A percentile compares a stretch with the other conserved stretches of the same genome.
These are phyloP conservation scores for Drosophila trapezifrons DNA, from an alignment of 1,140 invertebrate species.

Conservation along the genomic window DNA sequence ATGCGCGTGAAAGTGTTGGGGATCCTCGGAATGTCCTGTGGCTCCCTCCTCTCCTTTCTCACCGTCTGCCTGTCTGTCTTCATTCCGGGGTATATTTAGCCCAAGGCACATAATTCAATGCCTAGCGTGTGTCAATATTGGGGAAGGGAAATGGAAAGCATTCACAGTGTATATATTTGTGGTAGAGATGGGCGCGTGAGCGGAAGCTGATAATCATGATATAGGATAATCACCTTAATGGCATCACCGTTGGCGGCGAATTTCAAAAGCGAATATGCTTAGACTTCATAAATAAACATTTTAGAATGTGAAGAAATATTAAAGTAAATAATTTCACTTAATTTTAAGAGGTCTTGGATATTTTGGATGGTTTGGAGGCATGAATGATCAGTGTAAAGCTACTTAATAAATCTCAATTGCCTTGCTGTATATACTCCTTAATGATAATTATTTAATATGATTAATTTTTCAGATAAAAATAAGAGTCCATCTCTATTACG, in stretches of 20 bases:
- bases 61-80: conserved; percentile 6
- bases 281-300: neutral
- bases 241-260: neutral
- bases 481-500: conserved; percentile 16
- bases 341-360: too few relatives aligned
- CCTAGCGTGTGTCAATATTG: conserved; percentile 57
- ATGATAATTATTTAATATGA: neutral
- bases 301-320: neutral
- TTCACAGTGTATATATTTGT: conserved; percentile 33
- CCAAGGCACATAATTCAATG: conserved; percentile 71
- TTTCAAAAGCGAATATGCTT: too few relatives aligned
- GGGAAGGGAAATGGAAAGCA: conserved; percentile 40
- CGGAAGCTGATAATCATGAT: conserved; percentile 33
- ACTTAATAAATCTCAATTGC: too few relatives aligned
- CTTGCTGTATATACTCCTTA: neutral
- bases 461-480: neutral
- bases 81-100: conserved; percentile 39
- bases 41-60: neutral
- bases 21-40: conserved; percentile 21
- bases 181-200: conserved; percentile 41
- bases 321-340: too few relatives aligned
- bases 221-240: conserved; percentile 34
- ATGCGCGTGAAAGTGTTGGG: conserved; percentile 79
- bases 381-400: too few relatives aligned
- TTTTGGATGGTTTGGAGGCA: too few relatives aligned